Percentiles rank a stretch among this genome's conserved stretches.
These are phyloP conservation scores for Pterocles orientalis DNA, from an alignment of 2,113 vertebrate species.

Conservation along the genomic window DNA sequence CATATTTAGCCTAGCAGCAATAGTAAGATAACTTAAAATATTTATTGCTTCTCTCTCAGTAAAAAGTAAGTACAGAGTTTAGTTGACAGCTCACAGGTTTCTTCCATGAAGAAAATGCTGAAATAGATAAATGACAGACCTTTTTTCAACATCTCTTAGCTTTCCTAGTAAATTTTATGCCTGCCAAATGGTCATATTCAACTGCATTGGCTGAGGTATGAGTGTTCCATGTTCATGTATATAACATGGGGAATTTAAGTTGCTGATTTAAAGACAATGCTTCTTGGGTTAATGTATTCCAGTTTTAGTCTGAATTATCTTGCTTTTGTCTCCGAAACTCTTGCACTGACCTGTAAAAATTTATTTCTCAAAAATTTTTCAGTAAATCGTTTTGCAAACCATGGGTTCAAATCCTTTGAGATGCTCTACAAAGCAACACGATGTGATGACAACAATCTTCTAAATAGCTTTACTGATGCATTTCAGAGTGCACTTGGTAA, in stretches of 20 bases:
- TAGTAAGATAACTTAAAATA: not conserved
- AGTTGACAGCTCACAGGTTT: not conserved
- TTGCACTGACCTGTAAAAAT: not conserved
- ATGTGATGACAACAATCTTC: conserved; percentile 87
- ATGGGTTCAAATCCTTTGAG: conserved; percentile 95
- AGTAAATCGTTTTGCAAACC: conserved; percentile 96
- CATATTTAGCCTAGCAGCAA: not conserved
- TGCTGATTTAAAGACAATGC: not conserved
- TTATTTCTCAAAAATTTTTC: conserved; percentile 44
- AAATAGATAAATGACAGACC: not conserved
- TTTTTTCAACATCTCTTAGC: not conserved
- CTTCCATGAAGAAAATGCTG: not conserved
- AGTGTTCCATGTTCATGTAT: not conserved
- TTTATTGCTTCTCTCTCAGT: not conserved
- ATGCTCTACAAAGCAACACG: conserved; percentile 93
- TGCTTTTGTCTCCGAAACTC: not conserved
- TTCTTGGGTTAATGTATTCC: not conserved
- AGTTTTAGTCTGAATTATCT: not conserved
- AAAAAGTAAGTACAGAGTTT: not conserved
- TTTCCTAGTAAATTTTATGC: not conserved
- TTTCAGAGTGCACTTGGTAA: conserved; percentile 89
- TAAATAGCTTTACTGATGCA: conserved; percentile 88
- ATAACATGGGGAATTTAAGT: not conserved
- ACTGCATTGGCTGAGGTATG: not conserved
- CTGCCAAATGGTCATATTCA: not conserved